Evolutionary conservation across 1,140 invertebrate genomes (phyloP), one percentile per base, ranked within the genome.

Genomic region (Dendrolimus punctatus): DNA sequence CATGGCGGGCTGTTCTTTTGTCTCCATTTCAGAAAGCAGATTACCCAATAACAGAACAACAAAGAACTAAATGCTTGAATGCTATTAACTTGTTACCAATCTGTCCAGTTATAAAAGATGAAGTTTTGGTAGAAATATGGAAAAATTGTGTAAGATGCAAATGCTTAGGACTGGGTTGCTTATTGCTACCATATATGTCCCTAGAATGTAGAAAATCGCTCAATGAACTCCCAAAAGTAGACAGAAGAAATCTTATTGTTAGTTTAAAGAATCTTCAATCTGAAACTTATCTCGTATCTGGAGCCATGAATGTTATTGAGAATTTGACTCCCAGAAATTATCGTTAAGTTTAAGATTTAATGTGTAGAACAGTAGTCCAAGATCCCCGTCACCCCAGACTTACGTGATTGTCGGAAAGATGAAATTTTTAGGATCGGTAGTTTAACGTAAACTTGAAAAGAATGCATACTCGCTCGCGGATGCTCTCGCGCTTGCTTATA

Each of bases 51-150:
- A 84, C 80, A 48, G 84, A 82, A 61, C 74, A 73, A 23, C 85
- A 88, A 59, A 85, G 74, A 58, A 55, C 53, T 5, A 80, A 87
- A 57, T 88, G 87, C 57, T 58, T 84, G 44, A 80, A 82, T 45
- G 71, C 75, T 51, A 66, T 88, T 53, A 88, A 87, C 73, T 66
- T 87, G 51, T 68, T 88, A 55, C 83, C 85, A 4, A 53, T 80
- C 23, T 87, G 85, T 62, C 79, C 84, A 40, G 64, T 83, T 6
- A 72, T 85, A 49, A 80, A 77, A 62, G 80, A 84, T 58, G 73
- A 81, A 47, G 87, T 87, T 62, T 69, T 87, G 55, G 62, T 74
- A 51, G 76, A 80, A 58, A 81, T 88, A 56, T 87, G 85, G 82
- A 80, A 79, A 63, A 77, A 85, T 66, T 87, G 80, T 64, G 59